These are phyloP conservation scores for Akabosia matsudoensis DNA, from an alignment of 1,140 invertebrate genomes.

Conservation along the genomic window DNA sequence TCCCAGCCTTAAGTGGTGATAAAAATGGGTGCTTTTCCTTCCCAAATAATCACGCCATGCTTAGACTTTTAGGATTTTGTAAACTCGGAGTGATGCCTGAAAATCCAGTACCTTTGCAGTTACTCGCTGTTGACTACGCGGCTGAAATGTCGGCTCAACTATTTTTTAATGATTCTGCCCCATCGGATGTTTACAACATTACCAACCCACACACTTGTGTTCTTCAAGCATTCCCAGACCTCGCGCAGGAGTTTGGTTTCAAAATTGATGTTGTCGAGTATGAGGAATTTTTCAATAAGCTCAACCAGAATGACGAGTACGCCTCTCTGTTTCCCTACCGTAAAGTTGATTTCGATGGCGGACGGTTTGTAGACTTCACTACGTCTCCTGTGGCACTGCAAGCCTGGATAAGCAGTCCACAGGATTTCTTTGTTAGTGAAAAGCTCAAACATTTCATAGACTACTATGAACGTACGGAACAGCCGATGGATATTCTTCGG, in stretches of 20 bases:
- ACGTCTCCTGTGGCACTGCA: not conserved
- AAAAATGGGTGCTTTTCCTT: slow-evolving; percentile 17
- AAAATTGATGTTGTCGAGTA: slow-evolving; percentile 17
- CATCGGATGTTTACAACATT: slow-evolving; percentile 6
- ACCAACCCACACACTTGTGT: not conserved
- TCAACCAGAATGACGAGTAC: slow-evolving; percentile 5
- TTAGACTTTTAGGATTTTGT: slow-evolving; percentile 1
- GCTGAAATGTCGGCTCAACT: not conserved
- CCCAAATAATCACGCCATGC: slow-evolving; percentile 9
- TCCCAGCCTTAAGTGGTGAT: not conserved
- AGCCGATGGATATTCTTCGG: not conserved
- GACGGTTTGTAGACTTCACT: slow-evolving; percentile 3
- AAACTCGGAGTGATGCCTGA: not conserved
- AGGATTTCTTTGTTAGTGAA: slow-evolving; percentile 1
- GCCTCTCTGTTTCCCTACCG: not conserved
- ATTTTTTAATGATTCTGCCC: slow-evolving; percentile 16
- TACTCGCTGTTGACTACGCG: not conserved
- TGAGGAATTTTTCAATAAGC: slow-evolving; percentile 1
- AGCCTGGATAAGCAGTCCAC: not conserved
- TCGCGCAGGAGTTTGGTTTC: slow-evolving; percentile 7
- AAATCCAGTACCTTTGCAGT: slow-evolving; percentile 2
- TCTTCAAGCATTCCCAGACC: not conserved
- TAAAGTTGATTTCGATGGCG: slow-evolving; percentile 11
- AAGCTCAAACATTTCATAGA: not conserved
- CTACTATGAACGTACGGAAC: not conserved